Conservation (phyloP, 2,113 vertebrate species). For the Serinus canaria region DNA sequence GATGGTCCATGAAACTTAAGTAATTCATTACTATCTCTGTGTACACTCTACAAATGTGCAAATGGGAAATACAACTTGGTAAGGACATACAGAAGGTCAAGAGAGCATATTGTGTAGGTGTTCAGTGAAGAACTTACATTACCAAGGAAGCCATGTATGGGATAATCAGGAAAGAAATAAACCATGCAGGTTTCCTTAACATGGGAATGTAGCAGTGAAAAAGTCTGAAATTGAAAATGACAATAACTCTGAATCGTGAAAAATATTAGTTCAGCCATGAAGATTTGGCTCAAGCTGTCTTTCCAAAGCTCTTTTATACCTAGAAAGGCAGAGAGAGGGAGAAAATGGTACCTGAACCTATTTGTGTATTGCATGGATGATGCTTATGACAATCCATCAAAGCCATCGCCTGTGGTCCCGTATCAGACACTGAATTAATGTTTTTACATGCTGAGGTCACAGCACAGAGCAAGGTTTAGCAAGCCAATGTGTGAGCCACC, state of each 20-base stretch:
- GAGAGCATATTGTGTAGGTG: slow-evolving; percentile 36
- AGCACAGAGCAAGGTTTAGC: neutral
- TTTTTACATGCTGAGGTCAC: slow-evolving; percentile 17
- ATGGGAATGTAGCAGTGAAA: neutral
- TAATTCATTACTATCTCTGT: slow-evolving; percentile 43
- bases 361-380: neutral
- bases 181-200: fast-evolving
- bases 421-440: slow-evolving; percentile 8
- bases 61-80: neutral
- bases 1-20: slow-evolving; percentile 60
- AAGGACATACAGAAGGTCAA: slow-evolving; percentile 2
- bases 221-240: neutral
- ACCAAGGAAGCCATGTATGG: slow-evolving; percentile 58
- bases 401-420: slow-evolving; percentile 18
- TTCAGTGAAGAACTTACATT: slow-evolving; percentile 28
- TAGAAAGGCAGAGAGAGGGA: neutral
- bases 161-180: slow-evolving; percentile 39
- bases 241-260: neutral
- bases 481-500: neutral
- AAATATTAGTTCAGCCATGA: neutral
- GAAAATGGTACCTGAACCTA: neutral
- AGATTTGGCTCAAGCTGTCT: neutral
- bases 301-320: neutral
- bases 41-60: slow-evolving; percentile 33
- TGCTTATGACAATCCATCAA: neutral